A percentile compares a stretch with the other conserved stretches of the same genome.
Evolutionary conservation across 2,797 vertebrate genomes (phyloP).

Genomic region (Anas bahamensis): DNA sequence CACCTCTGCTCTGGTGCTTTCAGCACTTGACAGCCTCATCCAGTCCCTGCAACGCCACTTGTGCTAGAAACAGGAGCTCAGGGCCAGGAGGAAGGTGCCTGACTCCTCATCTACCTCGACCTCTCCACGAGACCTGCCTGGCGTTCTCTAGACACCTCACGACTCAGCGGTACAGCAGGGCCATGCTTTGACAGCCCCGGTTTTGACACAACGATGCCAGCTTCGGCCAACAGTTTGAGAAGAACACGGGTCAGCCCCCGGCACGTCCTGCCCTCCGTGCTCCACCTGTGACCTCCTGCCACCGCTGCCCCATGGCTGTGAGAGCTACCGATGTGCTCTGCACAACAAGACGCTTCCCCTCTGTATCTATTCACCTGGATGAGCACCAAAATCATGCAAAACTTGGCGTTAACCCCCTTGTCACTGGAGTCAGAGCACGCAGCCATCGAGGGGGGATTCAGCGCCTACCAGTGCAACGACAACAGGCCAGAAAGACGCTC

Average conservation of each 20-base stretch:
- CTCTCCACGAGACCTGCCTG: neutral
- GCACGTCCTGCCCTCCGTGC: neutral
- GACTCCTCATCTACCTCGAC: neutral
- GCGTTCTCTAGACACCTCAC: neutral
- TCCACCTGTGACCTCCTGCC: slow-evolving; percentile 18
- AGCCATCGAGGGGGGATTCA: neutral
- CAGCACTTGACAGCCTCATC: neutral
- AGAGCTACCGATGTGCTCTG: neutral
- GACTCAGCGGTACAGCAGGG: neutral
- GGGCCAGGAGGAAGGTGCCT: neutral
- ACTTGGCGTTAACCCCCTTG: slow-evolving; percentile 6
- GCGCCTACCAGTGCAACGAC: neutral
- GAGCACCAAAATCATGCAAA: slow-evolving; percentile 28
- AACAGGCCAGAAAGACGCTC: neutral
- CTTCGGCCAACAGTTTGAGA: neutral
- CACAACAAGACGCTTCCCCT: slow-evolving; percentile 17
- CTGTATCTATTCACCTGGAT: slow-evolving; percentile 1
- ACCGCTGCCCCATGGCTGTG: neutral
- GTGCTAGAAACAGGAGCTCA: neutral
- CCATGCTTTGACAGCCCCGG: neutral
- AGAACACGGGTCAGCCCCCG: neutral
- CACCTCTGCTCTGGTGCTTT: neutral
- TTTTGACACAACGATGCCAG: neutral
- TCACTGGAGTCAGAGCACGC: neutral
- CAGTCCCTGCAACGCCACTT: neutral